Conservation (phyloP, 2,888 invertebrate species). For the Pherbina coryleti region DNA sequence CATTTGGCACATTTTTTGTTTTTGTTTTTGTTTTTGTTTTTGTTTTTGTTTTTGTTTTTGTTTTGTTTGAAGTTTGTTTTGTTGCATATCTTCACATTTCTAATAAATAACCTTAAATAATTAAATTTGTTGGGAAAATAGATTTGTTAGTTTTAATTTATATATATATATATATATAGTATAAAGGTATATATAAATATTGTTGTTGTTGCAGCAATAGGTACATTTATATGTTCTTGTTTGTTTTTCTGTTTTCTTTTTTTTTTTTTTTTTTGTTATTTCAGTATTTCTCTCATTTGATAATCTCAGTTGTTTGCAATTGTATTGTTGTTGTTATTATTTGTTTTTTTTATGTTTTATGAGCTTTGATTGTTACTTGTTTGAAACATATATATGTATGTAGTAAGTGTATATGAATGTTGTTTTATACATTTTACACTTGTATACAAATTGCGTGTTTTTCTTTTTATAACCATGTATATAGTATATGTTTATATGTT, state of each 20-base stretch:
- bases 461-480: not conserved
- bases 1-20: constrained; percentile 59
- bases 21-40: no score
- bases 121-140: not conserved
- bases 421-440: not conserved
- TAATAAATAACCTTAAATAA: not conserved
- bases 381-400: constrained; percentile 33
- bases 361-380: constrained; percentile 37
- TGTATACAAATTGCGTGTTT: not conserved
- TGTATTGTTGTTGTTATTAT: not conserved
- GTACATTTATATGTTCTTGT: constrained; percentile 20
- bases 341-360: not conserved
- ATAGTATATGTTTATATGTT: not conserved
- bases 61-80: constrained; percentile 25
- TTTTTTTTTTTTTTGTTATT: not conserved
- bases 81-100: not conserved
- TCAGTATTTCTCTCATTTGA: not conserved
- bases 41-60: constrained; percentile 23
- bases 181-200: not conserved
- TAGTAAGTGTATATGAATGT: not conserved
- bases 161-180: not conserved
- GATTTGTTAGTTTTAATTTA: not conserved
- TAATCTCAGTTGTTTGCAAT: not conserved
- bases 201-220: constrained; percentile 29
- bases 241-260: constrained; percentile 4